Evolutionary conservation across 35 echinoderm and acorn worm genomes (phyloP), one percentile per base, ranked within the genome.

Genomic region (Ptychodera flava): DNA sequence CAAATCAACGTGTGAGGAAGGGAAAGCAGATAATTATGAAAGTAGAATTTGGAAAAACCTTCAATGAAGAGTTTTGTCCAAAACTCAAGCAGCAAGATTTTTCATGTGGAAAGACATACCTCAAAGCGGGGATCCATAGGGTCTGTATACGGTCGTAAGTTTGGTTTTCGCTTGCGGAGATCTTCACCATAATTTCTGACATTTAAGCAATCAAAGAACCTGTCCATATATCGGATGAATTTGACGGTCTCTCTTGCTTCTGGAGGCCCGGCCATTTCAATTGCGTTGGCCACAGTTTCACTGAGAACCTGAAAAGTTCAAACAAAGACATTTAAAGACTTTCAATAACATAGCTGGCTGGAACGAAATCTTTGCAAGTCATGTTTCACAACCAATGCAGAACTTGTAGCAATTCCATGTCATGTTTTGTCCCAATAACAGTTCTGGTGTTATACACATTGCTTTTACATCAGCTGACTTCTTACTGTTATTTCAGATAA

Each of bases 121-220:
- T 36, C 76, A 37, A 87, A 86, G 2, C 84, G 35, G 34, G 37
- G 81, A 38, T 91, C 90, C n/a, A 34, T 78, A 30, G 78, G n/a
- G 30, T 16, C 64, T 86, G 36, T 91, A 80, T 91, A 91, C 0
- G 85, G 90, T n/a, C 33, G 36, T 31, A 91, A 34, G 22, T 30
- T 35, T 27, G 35, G 36, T 37, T 91, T 91, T 38, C 84, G 31
- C 36, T 83, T 76, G 33, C 36, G 28, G 16, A 33, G 15, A 15
- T 82, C 82, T 31, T 81, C 29, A 64, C 82, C 27, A 0, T 77
- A 38, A 1, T 80, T 80, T 0, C 75, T 33, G 0, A 93, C 91
- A 34, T 93, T 93, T 0, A 93, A 83, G 22, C 82, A 86, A 34
- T 93, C 84, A 38, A 93, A 93, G 35, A 93, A 93, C 28, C 31